Percentiles rank a stretch among this genome's conserved stretches.
Evolutionary conservation across 1,140 invertebrate species (phyloP).

Genomic region (Microplitis mediator): DNA sequence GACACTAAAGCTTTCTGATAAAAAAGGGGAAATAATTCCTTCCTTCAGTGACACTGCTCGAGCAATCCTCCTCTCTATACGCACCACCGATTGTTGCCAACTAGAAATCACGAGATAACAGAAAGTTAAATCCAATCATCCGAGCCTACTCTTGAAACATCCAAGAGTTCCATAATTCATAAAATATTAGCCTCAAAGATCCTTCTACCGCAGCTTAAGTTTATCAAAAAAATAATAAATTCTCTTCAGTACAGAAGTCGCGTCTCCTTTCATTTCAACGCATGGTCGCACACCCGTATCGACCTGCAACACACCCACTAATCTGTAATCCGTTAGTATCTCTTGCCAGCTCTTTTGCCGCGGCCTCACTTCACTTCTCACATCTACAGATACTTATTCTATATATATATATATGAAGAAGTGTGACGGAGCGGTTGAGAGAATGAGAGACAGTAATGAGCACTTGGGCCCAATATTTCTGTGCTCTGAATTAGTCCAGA

Average conservation of each 20-base stretch:
- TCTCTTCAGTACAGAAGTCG: constrained; percentile 27
- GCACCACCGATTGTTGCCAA: too few species aligned
- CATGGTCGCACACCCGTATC: constrained; percentile 56
- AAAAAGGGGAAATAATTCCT: too few species aligned
- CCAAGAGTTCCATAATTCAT: not conserved
- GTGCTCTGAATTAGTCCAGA: not conserved
- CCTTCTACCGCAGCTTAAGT: too few species aligned
- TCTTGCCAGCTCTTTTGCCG: constrained; percentile 11
- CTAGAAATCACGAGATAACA: not conserved
- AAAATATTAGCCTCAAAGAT: not conserved
- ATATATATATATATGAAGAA: not conserved
- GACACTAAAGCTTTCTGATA: too few species aligned
- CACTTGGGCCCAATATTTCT: not conserved
- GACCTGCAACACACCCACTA: constrained; percentile 50
- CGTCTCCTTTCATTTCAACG: constrained; percentile 63
- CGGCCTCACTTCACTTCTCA: not conserved
- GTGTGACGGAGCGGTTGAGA: not conserved
- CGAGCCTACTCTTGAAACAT: not conserved
- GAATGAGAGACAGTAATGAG: constrained; percentile 3
- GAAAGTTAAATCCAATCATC: not conserved
- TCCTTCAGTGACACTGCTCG: too few species aligned
- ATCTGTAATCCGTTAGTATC: constrained; percentile 48
- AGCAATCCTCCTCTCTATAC: too few species aligned
- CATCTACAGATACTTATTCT: not conserved
- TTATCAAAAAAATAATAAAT: too few species aligned